These are phyloP conservation scores for Aythya fuligula DNA, from an alignment of 2,797 vertebrate species.

Conservation along the genomic window DNA sequence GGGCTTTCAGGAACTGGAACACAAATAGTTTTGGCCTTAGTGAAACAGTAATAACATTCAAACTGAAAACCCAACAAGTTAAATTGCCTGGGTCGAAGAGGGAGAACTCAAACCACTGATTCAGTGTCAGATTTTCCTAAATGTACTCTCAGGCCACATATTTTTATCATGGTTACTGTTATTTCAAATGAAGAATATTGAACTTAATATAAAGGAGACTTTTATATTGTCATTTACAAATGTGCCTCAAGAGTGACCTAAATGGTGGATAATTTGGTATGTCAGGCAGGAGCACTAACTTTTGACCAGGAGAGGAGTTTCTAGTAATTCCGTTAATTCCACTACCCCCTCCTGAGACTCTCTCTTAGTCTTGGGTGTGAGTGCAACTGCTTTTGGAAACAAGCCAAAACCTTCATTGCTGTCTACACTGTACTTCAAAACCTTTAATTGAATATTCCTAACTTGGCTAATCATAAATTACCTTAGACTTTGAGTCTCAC, in stretches of 20 bases:
- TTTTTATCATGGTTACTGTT: constrained; percentile 46
- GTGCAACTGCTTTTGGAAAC: constrained; percentile 31
- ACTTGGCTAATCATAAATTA: constrained; percentile 32
- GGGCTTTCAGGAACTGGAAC: constrained; percentile 46
- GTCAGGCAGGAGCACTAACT: constrained; percentile 46
- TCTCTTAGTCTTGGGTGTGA: background rate
- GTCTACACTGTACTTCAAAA: constrained; percentile 33
- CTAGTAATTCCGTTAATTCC: constrained; percentile 55
- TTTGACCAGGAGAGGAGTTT: constrained; percentile 51
- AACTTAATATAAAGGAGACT: constrained; percentile 43
- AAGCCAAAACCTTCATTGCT: constrained; percentile 37
- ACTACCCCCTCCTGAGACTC: background rate
- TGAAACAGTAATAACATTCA: constrained; percentile 51
- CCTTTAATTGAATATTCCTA: constrained; percentile 41
- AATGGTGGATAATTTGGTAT: constrained; percentile 45
- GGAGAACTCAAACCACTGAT: constrained; percentile 49
- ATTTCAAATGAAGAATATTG: constrained; percentile 55
- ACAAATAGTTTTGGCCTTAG: constrained; percentile 37
- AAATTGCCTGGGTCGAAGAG: background rate
- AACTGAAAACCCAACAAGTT: constrained; percentile 27
- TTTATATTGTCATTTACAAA: constrained; percentile 53
- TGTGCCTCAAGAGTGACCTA: constrained; percentile 39
- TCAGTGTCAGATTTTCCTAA: constrained; percentile 41
- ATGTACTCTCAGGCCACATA: constrained; percentile 47
- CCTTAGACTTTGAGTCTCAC: constrained; percentile 15